phyloP scores from a whole-genome alignment of 2,888 invertebrate genomes.

The Callyntrura guangdongensis region DNA sequence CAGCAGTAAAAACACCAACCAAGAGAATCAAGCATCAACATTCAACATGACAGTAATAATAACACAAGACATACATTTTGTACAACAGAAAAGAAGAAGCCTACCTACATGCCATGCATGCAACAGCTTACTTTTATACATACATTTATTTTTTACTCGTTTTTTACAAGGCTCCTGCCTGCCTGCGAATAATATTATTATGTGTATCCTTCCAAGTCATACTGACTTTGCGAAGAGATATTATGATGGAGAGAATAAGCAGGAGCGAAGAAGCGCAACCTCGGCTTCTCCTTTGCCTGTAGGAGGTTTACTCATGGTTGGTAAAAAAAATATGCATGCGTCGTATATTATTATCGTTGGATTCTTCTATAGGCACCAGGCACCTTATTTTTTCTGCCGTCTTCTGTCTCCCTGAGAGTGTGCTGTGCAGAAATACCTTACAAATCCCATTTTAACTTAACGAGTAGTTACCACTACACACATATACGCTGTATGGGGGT shows the following conservation, averaged over 20 bases:
- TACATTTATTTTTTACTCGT: slow-evolving; percentile 56
- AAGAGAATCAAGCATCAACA: slow-evolving; percentile 48
- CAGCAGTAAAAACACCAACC: slow-evolving; percentile 44
- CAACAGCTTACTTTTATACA: slow-evolving; percentile 71
- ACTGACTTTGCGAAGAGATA: slow-evolving; percentile 67
- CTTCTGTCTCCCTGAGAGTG: slow-evolving; percentile 43
- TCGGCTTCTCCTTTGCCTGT: slow-evolving; percentile 63
- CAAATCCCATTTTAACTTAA: slow-evolving; percentile 65
- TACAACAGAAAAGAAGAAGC: slow-evolving; percentile 47
- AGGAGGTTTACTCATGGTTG: slow-evolving; percentile 66
- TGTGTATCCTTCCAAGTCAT: slow-evolving; percentile 74
- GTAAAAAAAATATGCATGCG: slow-evolving; percentile 57
- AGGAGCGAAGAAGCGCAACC: slow-evolving; percentile 68
- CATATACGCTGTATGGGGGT: slow-evolving; percentile 4
- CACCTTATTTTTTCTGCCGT: slow-evolving; percentile 68
- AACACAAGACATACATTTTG: slow-evolving; percentile 18
- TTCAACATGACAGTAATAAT: slow-evolving; percentile 64
- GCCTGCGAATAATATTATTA: slow-evolving; percentile 72
- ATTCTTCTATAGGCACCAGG: slow-evolving; percentile 53
- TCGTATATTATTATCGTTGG: slow-evolving; percentile 58
- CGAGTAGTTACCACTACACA: slow-evolving; percentile 40
- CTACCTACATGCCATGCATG: slow-evolving; percentile 49
- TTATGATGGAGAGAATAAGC: slow-evolving; percentile 55
- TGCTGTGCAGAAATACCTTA: slow-evolving; percentile 70
- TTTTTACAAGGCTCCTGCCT: slow-evolving; percentile 77